These are phyloP conservation scores for Halocaridina rubra DNA, from an alignment of 2,888 invertebrate genomes.

Conservation along the genomic window DNA sequence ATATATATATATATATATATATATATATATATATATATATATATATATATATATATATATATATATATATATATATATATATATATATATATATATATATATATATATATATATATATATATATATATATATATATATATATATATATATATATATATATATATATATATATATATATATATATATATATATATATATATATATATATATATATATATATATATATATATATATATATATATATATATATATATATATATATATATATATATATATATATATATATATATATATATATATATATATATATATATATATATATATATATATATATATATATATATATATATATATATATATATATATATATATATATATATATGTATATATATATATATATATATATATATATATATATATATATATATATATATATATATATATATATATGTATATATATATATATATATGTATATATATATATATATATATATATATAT, in stretches of 20 bases:
- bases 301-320: not conserved
- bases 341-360: not conserved
- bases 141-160: not conserved
- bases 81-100: not conserved
- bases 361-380: not conserved
- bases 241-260: not conserved
- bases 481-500: too few relatives aligned
- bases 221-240: not conserved
- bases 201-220: not conserved
- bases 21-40: not conserved
- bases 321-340: not conserved
- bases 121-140: not conserved
- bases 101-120: not conserved
- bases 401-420: too few relatives aligned
- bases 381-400: too few relatives aligned
- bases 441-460: too few relatives aligned
- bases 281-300: not conserved
- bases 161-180: not conserved
- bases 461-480: too few relatives aligned
- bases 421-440: too few relatives aligned
- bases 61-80: not conserved
- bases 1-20: not conserved
- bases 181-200: not conserved
- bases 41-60: not conserved
- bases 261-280: not conserved